Evolutionary conservation across 2,797 vertebrate species (phyloP).

Genomic region (Leuciscus waleckii): DNA sequence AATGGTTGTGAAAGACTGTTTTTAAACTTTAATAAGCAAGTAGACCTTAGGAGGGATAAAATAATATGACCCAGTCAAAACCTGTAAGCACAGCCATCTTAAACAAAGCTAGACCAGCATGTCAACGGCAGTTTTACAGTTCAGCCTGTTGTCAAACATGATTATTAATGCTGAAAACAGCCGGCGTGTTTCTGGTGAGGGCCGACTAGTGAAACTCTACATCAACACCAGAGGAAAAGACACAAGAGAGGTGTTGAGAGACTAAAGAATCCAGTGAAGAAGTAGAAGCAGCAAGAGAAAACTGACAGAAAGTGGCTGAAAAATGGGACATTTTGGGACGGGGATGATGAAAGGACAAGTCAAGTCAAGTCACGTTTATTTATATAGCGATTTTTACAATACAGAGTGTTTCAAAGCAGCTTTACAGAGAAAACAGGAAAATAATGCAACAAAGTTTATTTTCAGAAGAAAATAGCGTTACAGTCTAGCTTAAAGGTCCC

Average conservation of each 20-base stretch:
- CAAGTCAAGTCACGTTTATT: too few species aligned
- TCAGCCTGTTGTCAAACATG: slow-evolving; percentile 19
- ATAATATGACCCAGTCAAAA: neutral
- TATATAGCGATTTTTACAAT: too few species aligned
- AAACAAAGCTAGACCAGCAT: slow-evolving; percentile 1
- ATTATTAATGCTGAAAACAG: slow-evolving; percentile 30
- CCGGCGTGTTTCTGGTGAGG: slow-evolving; percentile 21
- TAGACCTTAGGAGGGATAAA: neutral
- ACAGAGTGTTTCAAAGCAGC: too few species aligned
- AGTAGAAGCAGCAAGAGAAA: slow-evolving; percentile 1
- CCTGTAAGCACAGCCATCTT: neutral
- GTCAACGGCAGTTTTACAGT: neutral
- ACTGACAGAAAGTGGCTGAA: neutral
- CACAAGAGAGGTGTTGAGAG: slow-evolving; percentile 14
- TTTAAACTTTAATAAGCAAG: neutral
- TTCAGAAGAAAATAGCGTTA: too few species aligned
- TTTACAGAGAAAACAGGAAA: too few species aligned
- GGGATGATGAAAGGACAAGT: slow-evolving; percentile 15
- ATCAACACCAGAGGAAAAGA: slow-evolving; percentile 57
- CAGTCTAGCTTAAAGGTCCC: too few species aligned
- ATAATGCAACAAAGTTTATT: too few species aligned
- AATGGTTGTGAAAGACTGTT: neutral
- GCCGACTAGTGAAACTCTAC: slow-evolving; percentile 27
- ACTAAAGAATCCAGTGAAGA: slow-evolving; percentile 54
- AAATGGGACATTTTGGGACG: neutral